A percentile compares a stretch with the other conserved stretches of the same genome.
phyloP scores from a whole-genome alignment of 2,888 invertebrate genomes.

The Rotaria macrura region DNA sequence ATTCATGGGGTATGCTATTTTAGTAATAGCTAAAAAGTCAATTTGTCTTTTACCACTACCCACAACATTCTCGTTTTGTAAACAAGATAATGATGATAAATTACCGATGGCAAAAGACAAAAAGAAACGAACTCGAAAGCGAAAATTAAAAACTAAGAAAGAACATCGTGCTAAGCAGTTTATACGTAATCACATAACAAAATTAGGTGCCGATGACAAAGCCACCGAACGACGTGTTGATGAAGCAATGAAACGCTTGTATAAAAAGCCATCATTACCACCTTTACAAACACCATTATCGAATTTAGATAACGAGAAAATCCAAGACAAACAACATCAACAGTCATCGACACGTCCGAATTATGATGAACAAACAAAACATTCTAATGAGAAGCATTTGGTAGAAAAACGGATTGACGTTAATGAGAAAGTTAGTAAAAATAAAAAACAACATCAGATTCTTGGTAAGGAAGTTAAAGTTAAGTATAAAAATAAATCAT shows the following conservation, averaged over 20 bases:
- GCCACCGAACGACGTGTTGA: background rate
- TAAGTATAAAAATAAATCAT: background rate
- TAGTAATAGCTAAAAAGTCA: background rate
- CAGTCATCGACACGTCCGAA: background rate
- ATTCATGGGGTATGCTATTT: background rate
- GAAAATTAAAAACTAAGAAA: background rate
- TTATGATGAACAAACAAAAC: background rate
- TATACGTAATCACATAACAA: background rate
- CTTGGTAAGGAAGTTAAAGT: background rate
- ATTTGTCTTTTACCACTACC: background rate
- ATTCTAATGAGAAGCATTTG: background rate
- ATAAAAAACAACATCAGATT: background rate
- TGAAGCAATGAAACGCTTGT: background rate
- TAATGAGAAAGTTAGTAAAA: background rate
- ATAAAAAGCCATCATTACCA: background rate
- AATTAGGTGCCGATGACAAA: background rate
- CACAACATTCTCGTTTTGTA: background rate
- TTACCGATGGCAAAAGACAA: background rate
- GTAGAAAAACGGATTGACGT: background rate
- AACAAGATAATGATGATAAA: background rate
- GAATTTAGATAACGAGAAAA: background rate
- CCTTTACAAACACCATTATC: background rate
- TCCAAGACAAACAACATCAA: background rate
- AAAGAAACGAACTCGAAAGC: background rate
- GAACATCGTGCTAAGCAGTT: background rate